A percentile compares a stretch with the other conserved stretches of the same genome.
Evolutionary conservation across 1,140 invertebrate species (phyloP).

Genomic region (Drosophila punjabiensis): DNA sequence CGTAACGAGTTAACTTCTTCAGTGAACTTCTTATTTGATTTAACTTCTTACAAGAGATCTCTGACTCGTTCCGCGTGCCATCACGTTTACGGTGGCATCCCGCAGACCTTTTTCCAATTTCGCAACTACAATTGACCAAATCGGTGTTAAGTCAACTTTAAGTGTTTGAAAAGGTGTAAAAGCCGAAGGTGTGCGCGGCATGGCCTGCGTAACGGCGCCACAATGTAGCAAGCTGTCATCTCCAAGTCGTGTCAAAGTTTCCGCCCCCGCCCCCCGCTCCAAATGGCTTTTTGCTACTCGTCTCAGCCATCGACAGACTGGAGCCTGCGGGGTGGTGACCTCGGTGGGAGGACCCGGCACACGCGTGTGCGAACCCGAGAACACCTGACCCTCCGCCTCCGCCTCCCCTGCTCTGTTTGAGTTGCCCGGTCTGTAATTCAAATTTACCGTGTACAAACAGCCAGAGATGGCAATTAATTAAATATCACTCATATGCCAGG

Average conservation of each 20-base stretch:
- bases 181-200: slow-evolving; percentile 18
- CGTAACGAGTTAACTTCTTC: background rate
- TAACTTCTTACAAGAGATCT: background rate
- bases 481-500: slow-evolving; percentile 49
- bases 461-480: slow-evolving; percentile 42
- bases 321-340: slow-evolving; percentile 15
- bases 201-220: slow-evolving; percentile 24
- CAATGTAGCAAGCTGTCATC: slow-evolving; percentile 45
- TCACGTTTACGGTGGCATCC: background rate
- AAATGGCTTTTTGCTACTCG: slow-evolving; percentile 28
- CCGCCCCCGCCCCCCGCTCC: slow-evolving; percentile 1
- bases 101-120: slow-evolving; percentile 23
- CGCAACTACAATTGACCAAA: slow-evolving; percentile 23
- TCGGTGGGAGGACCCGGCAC: slow-evolving; percentile 8
- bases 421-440: slow-evolving; percentile 31
- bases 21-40: background rate
- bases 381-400: background rate
- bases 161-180: slow-evolving; percentile 44
- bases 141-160: slow-evolving; percentile 39
- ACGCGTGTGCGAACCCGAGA: slow-evolving; percentile 10
- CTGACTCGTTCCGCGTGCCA: background rate
- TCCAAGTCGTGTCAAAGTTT: slow-evolving; percentile 39
- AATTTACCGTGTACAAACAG: slow-evolving; percentile 44
- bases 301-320: slow-evolving; percentile 17
- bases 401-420: slow-evolving; percentile 6